Conservation (phyloP, 2,113 vertebrate genomes). For the Casuarius casuarius region DNA sequence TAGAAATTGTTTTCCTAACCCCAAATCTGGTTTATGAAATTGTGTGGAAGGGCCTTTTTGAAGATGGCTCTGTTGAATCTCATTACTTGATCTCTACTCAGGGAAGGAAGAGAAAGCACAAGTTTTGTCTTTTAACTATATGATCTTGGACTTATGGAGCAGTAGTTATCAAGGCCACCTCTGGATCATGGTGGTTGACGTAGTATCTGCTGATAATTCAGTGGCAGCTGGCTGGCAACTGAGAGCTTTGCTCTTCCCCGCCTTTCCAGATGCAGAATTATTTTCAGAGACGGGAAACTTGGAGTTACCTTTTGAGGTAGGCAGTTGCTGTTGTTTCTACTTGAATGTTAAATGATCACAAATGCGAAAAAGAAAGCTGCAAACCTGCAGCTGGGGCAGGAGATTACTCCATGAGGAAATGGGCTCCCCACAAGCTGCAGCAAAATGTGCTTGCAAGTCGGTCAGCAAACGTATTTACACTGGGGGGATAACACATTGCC, state of each 20-base stretch:
- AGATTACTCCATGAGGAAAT: not conserved
- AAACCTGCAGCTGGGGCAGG: not conserved
- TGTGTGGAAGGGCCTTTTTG: not conserved
- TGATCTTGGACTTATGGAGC: constrained; percentile 1
- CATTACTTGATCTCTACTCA: not conserved
- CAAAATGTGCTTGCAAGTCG: not conserved
- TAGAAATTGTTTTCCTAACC: constrained; percentile 15
- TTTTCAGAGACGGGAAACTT: constrained; percentile 8
- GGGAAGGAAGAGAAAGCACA: not conserved
- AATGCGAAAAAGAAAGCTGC: not conserved
- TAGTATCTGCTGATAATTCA: not conserved
- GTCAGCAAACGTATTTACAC: not conserved
- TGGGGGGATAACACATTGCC: not conserved
- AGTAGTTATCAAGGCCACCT: not conserved
- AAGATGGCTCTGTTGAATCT: not conserved
- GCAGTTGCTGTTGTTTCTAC: not conserved
- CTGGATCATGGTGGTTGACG: not conserved
- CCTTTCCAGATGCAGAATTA: not conserved
- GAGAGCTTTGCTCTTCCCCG: not conserved
- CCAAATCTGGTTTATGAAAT: constrained; percentile 32
- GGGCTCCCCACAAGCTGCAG: not conserved
- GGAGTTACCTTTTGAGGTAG: constrained; percentile 17
- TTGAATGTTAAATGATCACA: not conserved
- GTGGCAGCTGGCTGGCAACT: not conserved
- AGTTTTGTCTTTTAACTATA: constrained; percentile 21